phyloP scores from a whole-genome alignment of 2,888 invertebrate species.

The Carpatolechia fugitivella region DNA sequence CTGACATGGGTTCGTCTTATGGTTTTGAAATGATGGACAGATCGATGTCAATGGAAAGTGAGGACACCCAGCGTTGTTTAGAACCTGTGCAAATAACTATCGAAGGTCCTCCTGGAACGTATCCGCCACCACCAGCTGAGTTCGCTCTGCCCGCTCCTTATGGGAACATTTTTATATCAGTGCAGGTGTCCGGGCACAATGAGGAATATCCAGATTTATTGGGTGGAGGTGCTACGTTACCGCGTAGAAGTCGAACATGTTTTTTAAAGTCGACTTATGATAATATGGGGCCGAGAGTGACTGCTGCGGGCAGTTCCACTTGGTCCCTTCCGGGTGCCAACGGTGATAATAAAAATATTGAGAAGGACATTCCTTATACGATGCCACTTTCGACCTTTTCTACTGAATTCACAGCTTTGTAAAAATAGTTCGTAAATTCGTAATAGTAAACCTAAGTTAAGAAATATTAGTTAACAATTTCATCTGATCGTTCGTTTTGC shows the following conservation, averaged over 20 bases:
- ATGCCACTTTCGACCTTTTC: slow-evolving; percentile 65
- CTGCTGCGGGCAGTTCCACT: slow-evolving; percentile 92
- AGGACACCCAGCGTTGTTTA: slow-evolving; percentile 64
- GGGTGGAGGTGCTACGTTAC: slow-evolving; percentile 71
- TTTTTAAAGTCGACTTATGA: slow-evolving; percentile 87
- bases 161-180: slow-evolving; percentile 92
- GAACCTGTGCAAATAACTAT: slow-evolving; percentile 82
- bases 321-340: slow-evolving; percentile 86
- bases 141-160: slow-evolving; percentile 72
- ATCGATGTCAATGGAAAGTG: slow-evolving; percentile 72
- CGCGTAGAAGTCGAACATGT: slow-evolving; percentile 71
- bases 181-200: slow-evolving; percentile 84
- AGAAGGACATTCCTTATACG: slow-evolving; percentile 42
- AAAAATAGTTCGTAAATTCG: slow-evolving; percentile 24
- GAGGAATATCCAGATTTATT: slow-evolving; percentile 90
- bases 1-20: slow-evolving; percentile 78
- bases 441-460: background rate
- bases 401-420: slow-evolving; percentile 72
- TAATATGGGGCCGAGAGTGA: slow-evolving; percentile 93
- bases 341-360: slow-evolving; percentile 41
- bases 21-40: slow-evolving; percentile 76
- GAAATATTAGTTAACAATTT: slow-evolving; percentile 7
- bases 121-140: slow-evolving; percentile 70
- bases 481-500: slow-evolving; percentile 2
- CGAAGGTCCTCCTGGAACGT: slow-evolving; percentile 69